Evolutionary conservation across 2,797 vertebrate species (phyloP).

Genomic region (Pogoniulus pusillus): DNA sequence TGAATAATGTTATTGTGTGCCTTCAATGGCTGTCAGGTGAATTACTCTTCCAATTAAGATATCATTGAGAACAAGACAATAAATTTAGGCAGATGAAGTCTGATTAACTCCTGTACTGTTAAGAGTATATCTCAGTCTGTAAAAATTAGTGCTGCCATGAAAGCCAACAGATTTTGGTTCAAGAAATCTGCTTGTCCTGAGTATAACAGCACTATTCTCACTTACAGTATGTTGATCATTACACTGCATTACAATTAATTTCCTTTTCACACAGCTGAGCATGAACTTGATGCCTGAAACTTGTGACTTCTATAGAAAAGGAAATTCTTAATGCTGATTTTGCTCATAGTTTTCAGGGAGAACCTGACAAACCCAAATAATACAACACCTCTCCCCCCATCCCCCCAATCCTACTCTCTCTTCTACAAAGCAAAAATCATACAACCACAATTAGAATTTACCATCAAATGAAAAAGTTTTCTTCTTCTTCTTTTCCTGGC

Average conservation of each 20-base stretch:
- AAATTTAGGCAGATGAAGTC: constrained; percentile 33
- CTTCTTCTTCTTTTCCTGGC: background rate
- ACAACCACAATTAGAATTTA: background rate
- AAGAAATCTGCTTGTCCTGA: background rate
- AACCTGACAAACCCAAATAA: background rate
- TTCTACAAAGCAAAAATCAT: background rate
- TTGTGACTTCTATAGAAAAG: background rate
- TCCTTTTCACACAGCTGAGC: background rate
- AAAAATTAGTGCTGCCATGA: background rate
- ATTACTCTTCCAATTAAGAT: constrained; percentile 51
- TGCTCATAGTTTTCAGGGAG: background rate
- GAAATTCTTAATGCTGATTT: background rate
- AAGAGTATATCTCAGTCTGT: background rate
- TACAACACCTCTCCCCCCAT: background rate
- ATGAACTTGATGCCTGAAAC: background rate
- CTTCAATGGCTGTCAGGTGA: constrained; percentile 46
- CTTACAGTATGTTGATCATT: background rate
- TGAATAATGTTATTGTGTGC: constrained; percentile 24
- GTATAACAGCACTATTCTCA: background rate
- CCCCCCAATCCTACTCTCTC: background rate
- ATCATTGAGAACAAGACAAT: constrained; percentile 20
- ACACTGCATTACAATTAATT: background rate
- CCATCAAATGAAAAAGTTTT: background rate
- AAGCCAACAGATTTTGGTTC: background rate
- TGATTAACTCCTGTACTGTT: background rate